phyloP scores from a whole-genome alignment of 2,888 invertebrate genomes.

The Catocala fraxini region DNA sequence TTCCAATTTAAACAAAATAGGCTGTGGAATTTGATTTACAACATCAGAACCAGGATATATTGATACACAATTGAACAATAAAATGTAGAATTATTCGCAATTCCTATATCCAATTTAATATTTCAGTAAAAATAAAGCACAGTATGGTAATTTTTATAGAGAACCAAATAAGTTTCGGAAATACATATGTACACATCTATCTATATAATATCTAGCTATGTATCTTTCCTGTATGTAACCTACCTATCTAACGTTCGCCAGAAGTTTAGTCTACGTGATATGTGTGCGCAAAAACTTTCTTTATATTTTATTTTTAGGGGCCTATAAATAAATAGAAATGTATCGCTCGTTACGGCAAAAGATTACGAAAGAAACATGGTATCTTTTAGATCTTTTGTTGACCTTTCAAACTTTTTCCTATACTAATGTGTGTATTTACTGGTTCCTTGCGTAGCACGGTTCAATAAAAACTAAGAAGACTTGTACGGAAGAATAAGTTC shows the following conservation, averaged over 20 bases:
- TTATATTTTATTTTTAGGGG: constrained; percentile 32
- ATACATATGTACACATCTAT: too few species aligned
- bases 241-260: constrained; percentile 14
- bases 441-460: neutral
- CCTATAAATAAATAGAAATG: constrained; percentile 42
- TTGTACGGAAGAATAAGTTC: neutral
- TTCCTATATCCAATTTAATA: too few species aligned
- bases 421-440: constrained; percentile 6
- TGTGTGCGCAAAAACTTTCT: constrained; percentile 35
- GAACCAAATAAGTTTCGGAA: too few species aligned
- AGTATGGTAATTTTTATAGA: too few species aligned
- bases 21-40: too few species aligned
- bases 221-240: too few species aligned
- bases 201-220: too few species aligned
- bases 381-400: constrained; percentile 22
- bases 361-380: constrained; percentile 27
- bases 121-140: too few species aligned
- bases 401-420: constrained; percentile 18
- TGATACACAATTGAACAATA: too few species aligned
- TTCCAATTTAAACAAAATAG: too few species aligned
- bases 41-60: too few species aligned
- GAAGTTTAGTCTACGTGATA: constrained; percentile 40
- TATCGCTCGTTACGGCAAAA: constrained; percentile 26
- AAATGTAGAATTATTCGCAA: too few species aligned
- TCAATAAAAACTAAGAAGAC: neutral